Percentiles rank a stretch among this genome's conserved stretches.
Conservation (phyloP, 1,140 invertebrate genomes). For the Theocolax elegans region DNA sequence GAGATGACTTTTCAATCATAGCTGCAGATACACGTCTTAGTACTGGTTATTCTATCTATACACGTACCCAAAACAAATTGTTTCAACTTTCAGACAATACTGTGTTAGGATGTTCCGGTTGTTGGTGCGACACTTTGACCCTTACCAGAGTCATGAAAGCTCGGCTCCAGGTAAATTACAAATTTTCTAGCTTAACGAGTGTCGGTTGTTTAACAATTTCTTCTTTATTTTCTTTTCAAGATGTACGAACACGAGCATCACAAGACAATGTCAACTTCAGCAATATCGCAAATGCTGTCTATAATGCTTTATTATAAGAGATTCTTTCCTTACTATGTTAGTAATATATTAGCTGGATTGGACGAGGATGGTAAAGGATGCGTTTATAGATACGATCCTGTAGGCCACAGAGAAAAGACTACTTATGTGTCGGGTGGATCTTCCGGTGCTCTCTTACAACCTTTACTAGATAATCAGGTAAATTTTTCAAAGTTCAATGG, state of each 20-base stretch:
- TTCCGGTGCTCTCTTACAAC: constrained; percentile 82
- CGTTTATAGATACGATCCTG: constrained; percentile 96
- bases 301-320: constrained; percentile 96
- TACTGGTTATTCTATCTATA: constrained; percentile 89
- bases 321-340: constrained; percentile 99
- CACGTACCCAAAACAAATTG: constrained; percentile 87
- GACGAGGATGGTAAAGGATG: constrained; percentile 90
- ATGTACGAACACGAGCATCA: constrained; percentile 97
- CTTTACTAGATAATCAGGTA: constrained; percentile 88
- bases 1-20: constrained; percentile 74
- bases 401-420: constrained; percentile 89
- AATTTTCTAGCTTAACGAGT: no score
- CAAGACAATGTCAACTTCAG: constrained; percentile 91
- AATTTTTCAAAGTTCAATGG: neutral
- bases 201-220: no score
- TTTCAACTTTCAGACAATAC: constrained; percentile 84
- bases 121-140: constrained; percentile 98
- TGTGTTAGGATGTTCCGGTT: constrained; percentile 90
- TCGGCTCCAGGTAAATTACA: constrained; percentile 77
- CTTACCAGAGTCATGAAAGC: constrained; percentile 87
- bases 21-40: constrained; percentile 94
- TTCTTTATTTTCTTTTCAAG: constrained; percentile 64
- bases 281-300: constrained; percentile 94
- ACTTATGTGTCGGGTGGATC: constrained; percentile 88
- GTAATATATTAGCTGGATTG: constrained; percentile 92